Conservation (phyloP, 2,797 vertebrate species). For the Basileuterus tristriatus region DNA sequence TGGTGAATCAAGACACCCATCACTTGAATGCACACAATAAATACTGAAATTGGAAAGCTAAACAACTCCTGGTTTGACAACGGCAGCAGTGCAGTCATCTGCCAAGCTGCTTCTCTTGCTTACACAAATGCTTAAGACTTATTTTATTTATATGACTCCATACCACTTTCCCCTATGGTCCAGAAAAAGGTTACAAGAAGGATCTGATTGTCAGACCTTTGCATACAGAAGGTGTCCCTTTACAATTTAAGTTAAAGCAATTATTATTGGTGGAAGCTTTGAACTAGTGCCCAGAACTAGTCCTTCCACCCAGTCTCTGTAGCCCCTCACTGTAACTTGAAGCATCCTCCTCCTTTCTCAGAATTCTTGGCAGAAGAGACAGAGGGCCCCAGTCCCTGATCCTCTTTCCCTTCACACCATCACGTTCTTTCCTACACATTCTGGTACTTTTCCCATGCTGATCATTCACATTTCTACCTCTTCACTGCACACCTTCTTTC, state of each 20-base stretch:
- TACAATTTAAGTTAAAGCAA: neutral
- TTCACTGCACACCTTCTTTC: neutral
- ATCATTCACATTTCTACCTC: neutral
- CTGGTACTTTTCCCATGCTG: neutral
- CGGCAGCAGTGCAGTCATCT: neutral
- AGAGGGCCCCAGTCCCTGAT: neutral
- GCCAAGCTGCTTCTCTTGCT: neutral
- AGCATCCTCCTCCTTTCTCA: neutral
- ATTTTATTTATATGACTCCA: neutral
- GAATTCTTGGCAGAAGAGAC: neutral
- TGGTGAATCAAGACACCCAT: neutral
- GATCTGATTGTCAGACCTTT: neutral
- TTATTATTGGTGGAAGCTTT: neutral
- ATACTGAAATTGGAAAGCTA: neutral
- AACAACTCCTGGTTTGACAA: neutral
- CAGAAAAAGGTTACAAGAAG: neutral
- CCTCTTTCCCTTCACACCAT: neutral
- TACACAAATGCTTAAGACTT: neutral
- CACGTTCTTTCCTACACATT: neutral
- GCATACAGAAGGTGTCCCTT: neutral
- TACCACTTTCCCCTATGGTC: neutral
- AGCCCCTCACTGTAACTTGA: neutral
- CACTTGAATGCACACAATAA: neutral
- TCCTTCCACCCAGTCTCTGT: neutral
- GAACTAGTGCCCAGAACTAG: neutral